These are phyloP conservation scores for Dryas iulia DNA, from an alignment of 1,140 invertebrate species.

Conservation along the genomic window DNA sequence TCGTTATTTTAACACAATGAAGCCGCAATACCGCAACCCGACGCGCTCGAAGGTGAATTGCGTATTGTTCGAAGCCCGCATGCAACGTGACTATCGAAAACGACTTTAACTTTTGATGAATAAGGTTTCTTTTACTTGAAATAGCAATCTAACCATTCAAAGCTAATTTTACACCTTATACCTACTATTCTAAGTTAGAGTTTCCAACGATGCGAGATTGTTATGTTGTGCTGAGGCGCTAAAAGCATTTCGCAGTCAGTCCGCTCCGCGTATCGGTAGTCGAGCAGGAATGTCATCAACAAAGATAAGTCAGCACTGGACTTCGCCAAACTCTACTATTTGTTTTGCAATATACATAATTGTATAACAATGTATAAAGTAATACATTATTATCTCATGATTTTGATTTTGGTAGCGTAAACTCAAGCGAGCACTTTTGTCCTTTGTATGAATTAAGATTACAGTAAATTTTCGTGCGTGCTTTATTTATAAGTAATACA, in stretches of 20 bases:
- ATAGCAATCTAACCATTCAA: slow-evolving; percentile 13
- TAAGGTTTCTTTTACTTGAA: slow-evolving; percentile 67
- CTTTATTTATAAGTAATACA: too few relatives aligned
- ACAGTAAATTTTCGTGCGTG: too few relatives aligned
- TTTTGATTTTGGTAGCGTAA: too few relatives aligned
- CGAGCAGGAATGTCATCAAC: slow-evolving; percentile 73
- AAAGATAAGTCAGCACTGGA: slow-evolving; percentile 64
- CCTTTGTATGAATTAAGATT: background rate
- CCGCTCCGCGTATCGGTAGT: slow-evolving; percentile 71
- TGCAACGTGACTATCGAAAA: slow-evolving; percentile 67
- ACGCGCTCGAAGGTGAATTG: slow-evolving; percentile 78
- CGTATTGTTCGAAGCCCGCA: slow-evolving; percentile 76
- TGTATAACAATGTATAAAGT: background rate
- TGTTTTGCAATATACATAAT: background rate
- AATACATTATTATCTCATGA: background rate
- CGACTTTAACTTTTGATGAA: slow-evolving; percentile 58
- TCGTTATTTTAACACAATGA: slow-evolving; percentile 77
- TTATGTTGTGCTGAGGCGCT: slow-evolving; percentile 58
- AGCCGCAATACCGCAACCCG: slow-evolving; percentile 77
- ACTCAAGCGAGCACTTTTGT: too few relatives aligned
- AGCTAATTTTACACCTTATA: slow-evolving; percentile 35
- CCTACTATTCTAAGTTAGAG: slow-evolving; percentile 28
- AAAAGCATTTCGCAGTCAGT: slow-evolving; percentile 77
- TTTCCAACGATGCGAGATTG: slow-evolving; percentile 28
- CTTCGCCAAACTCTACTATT: slow-evolving; percentile 24